Base-by-base conservation (phyloP, 2,888 invertebrate species). In the Pogonocherus hispidulus region DNA sequence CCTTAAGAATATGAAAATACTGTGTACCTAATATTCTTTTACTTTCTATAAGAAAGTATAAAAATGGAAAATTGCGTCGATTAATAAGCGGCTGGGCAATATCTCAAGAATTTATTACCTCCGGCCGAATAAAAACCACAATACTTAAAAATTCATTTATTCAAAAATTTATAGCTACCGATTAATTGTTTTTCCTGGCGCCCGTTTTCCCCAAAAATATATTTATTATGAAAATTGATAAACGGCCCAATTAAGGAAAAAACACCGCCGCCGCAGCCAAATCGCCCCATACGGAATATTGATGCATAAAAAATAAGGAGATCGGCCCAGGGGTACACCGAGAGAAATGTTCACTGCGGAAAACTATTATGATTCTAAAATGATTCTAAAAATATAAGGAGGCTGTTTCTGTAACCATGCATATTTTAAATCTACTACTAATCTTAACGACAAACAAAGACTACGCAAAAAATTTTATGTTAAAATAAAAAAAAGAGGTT, bases 261-360 rank as follows among this genome's bases (percentile, higher is more conserved):
- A 77, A 77, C 73, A 73, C 70, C 76, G 67, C 72, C 44, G 46
- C 57, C 47, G 4, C 9, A 19, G 47, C 72, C 27, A 8, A 8
- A 71, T 69, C 76, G 64, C 71, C 73, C 78, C 71, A 67, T 74
- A 59, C 73, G 74, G 71, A 73, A 80, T 80, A 81, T 81, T 79
- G 81, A 80, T 80, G 80, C 81, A 79, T 79, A 78, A 79, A 80
- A 80, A 80, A 79, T 79, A 78, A 77, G 78, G 73, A 78, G 74
- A 76, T 52, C 52, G 52, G 20, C 3, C 49, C 52, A n/a, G 3
- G 2, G 2, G 2, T 14, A 41, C 41, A 41, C 41, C 2, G 41
- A 1, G 41, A 41, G 41, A 41, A 41, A 14, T 41, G 1, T 9
- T 41, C n/a, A 16, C 2, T 37, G 8, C 37, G 11, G 2, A 2